Evolutionary conservation across 2,113 vertebrate genomes (phyloP).

Genomic region (Ginglymostoma cirratum): DNA sequence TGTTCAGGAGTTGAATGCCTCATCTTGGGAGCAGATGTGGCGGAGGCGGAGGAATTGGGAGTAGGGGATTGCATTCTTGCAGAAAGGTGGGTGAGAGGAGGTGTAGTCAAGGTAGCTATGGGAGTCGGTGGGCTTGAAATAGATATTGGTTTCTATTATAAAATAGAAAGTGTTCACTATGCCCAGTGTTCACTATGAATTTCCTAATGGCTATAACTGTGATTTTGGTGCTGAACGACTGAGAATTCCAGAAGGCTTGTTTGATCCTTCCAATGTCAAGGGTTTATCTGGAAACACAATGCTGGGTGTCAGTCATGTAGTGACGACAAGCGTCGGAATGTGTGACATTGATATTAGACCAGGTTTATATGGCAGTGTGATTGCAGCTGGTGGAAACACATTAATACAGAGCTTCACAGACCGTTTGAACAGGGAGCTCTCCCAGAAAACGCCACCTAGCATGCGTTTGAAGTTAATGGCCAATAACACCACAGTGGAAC

Average conservation of each 20-base stretch:
- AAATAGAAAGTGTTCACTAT: too few relatives aligned
- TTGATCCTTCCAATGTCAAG: constrained; percentile 98
- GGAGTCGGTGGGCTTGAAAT: too few relatives aligned
- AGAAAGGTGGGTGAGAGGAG: too few relatives aligned
- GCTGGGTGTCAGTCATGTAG: constrained; percentile 94
- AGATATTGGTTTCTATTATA: too few relatives aligned
- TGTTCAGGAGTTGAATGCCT: too few relatives aligned
- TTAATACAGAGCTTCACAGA: constrained; percentile 96
- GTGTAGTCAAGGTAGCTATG: too few relatives aligned
- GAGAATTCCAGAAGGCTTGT: constrained; percentile 95
- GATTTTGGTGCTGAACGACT: constrained; percentile 94
- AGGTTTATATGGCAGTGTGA: constrained; percentile 93
- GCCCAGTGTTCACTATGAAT: constrained; percentile 96
- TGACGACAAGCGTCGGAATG: constrained; percentile 97
- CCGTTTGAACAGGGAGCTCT: constrained; percentile 88
- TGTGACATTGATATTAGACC: constrained; percentile 97
- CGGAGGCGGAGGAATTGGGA: too few relatives aligned
- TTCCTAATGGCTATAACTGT: constrained; percentile 95
- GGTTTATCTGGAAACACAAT: constrained; percentile 97
- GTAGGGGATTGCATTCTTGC: too few relatives aligned
- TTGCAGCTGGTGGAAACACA: constrained; percentile 94
- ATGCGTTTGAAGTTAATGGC: constrained; percentile 97
- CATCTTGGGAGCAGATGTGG: too few relatives aligned
- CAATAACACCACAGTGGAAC: constrained; percentile 93
- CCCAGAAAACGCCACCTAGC: constrained; percentile 96